Evolutionary conservation across 2,888 invertebrate genomes (phyloP).

Genomic region (Sesia apiformis): DNA sequence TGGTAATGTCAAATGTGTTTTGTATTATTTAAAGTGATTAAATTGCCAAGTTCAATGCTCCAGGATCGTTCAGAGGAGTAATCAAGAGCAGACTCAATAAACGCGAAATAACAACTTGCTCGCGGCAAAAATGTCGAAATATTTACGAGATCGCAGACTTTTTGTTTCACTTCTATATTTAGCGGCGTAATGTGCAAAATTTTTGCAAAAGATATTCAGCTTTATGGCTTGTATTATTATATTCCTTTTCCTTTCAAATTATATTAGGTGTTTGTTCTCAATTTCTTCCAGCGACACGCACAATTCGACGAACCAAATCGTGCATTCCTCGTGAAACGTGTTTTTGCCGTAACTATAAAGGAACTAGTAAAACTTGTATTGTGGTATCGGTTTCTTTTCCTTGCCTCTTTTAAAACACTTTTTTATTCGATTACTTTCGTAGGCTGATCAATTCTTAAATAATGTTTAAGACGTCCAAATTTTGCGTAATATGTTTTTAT

Average conservation of each 20-base stretch:
- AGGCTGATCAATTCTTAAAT: background rate
- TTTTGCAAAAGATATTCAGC: conserved; percentile 34
- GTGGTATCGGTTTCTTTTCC: conserved; percentile 34
- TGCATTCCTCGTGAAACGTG: conserved; percentile 51
- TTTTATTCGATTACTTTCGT: background rate
- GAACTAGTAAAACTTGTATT: conserved; percentile 54
- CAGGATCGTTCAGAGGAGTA: conserved; percentile 42
- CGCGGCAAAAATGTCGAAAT: conserved; percentile 55
- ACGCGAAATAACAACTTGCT: conserved; percentile 53
- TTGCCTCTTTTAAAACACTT: conserved; percentile 9
- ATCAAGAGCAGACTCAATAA: conserved; percentile 52
- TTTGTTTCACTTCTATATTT: conserved; percentile 32
- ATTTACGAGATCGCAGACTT: conserved; percentile 52
- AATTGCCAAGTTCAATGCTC: conserved; percentile 56
- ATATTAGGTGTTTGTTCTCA: conserved; percentile 15
- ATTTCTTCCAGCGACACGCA: conserved; percentile 23
- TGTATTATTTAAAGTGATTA: conserved; percentile 6
- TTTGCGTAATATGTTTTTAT: background rate
- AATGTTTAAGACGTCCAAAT: background rate
- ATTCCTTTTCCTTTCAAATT: conserved; percentile 15
- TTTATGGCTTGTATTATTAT: conserved; percentile 25
- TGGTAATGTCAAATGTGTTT: no score
- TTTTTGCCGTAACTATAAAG: conserved; percentile 49
- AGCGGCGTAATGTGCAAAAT: conserved; percentile 1
- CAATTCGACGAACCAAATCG: conserved; percentile 40